These are phyloP conservation scores for Caloenas nicobarica DNA, from an alignment of 2,113 vertebrate genomes.

Conservation along the genomic window DNA sequence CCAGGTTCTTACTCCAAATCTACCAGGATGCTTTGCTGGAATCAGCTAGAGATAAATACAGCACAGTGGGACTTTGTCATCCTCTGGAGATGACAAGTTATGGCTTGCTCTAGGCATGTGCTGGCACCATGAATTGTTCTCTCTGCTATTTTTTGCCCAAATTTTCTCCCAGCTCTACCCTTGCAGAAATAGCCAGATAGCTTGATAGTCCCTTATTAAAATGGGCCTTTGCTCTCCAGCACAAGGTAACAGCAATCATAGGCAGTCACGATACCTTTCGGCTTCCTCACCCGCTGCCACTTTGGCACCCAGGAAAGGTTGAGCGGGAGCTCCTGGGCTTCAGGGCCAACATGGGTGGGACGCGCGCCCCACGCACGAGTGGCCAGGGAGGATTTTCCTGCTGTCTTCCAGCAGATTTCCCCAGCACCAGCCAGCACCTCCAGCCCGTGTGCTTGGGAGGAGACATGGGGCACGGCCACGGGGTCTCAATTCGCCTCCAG, in stretches of 20 bases:
- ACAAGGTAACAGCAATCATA: neutral
- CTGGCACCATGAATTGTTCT: neutral
- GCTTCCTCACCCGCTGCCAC: neutral
- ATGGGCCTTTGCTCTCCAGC: neutral
- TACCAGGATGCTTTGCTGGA: neutral
- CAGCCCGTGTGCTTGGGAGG: neutral
- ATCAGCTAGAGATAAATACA: neutral
- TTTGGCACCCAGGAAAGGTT: rapidly evolving
- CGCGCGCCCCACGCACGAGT: neutral
- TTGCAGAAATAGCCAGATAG: neutral
- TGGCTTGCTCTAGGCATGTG: neutral
- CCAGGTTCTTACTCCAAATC: neutral
- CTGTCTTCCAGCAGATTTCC: neutral
- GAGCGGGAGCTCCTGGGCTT: neutral
- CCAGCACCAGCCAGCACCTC: neutral
- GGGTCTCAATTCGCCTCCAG: neutral
- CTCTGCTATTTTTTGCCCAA: neutral
- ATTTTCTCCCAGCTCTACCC: neutral
- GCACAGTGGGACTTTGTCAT: rapidly evolving
- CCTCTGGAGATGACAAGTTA: neutral
- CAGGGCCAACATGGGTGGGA: neutral
- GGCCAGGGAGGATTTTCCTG: neutral
- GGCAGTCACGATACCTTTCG: neutral
- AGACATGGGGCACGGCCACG: neutral
- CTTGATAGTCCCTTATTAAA: neutral